Base-by-base conservation (phyloP, 2,888 invertebrate species). In the Oasisia sp. region DNA sequence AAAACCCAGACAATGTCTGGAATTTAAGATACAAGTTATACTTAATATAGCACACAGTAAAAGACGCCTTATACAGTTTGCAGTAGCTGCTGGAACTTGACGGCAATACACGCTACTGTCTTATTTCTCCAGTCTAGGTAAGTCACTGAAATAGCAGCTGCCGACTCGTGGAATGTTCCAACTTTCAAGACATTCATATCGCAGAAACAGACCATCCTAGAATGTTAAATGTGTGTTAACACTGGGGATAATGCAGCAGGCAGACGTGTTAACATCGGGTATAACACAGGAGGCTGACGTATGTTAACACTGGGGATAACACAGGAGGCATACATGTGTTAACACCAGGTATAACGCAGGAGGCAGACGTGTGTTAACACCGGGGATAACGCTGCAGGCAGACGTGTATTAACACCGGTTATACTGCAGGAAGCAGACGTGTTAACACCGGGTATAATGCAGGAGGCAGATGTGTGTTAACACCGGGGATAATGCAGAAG, bases 21-120 rank as follows among this genome's bases (percentile, higher is more conserved):
- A 74, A 74, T 74, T 74, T 74, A 74, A 74, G 74, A 74, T 27
- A 74, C 74, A 74, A 27, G 27, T 27, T 27, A 74, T 74, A 27
- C 74, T 74, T 74, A 74, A 74, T 74, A 74, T 74, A 74, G 74
- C 74, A 74, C 74, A 74, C 74, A 74, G 27, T 74, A n/a, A 74
- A 14, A 27, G 27, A 27, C 7, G 7, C 7, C 7, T 74, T 27
- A 74, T 74, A 74, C 27, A 74, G 50, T 74, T 19, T 74, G 11
- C 56, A 56, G 56, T 56, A 14, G 56, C 56, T 56, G 56, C 14
- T 74, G 74, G 14, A 27, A 74, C 74, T 27, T n/a, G 2, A 3
- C 0, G 19, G 27, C 74, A 19, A 27, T 19, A 74, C 1, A 74
- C 0, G 27, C 19, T 74, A 74, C 7, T 74, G 19, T 74, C 7